phyloP scores from a whole-genome alignment of 64 coral and sea anemone species.

The Stichodactyla helianthus region DNA sequence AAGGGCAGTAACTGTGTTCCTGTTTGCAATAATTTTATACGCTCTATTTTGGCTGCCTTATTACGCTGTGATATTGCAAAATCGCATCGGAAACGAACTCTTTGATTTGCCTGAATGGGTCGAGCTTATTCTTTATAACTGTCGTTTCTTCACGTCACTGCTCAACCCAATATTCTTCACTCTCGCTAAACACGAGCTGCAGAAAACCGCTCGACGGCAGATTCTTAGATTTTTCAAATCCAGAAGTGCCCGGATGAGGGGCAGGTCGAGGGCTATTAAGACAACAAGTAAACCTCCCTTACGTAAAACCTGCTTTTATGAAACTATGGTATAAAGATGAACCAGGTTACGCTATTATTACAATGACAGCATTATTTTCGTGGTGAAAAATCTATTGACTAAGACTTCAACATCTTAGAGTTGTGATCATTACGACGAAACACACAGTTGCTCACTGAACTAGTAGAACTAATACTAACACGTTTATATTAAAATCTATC shows the following conservation, averaged over 20 bases:
- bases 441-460: too few relatives aligned
- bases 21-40: neutral
- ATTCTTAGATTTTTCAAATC: neutral
- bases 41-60: slow-evolving; percentile 37
- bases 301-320: neutral
- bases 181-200: slow-evolving; percentile 24
- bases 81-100: neutral
- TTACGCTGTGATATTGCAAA: slow-evolving; percentile 17
- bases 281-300: neutral
- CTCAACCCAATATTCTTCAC: slow-evolving; percentile 30
- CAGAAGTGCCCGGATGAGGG: neutral
- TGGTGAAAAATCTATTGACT: too few relatives aligned
- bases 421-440: too few relatives aligned
- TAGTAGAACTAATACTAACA: too few relatives aligned
- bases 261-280: neutral
- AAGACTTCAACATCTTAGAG: too few relatives aligned
- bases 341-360: too few relatives aligned
- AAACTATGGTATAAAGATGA: neutral
- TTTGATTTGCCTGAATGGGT: neutral
- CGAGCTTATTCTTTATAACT: neutral
- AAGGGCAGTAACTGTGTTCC: slow-evolving; percentile 12
- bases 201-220: neutral
- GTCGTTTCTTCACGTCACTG: slow-evolving; percentile 23
- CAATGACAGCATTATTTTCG: too few relatives aligned
- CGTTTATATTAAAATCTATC: too few relatives aligned